Conservation (phyloP, 2,113 vertebrate genomes). For the Mastomys coucha region DNA sequence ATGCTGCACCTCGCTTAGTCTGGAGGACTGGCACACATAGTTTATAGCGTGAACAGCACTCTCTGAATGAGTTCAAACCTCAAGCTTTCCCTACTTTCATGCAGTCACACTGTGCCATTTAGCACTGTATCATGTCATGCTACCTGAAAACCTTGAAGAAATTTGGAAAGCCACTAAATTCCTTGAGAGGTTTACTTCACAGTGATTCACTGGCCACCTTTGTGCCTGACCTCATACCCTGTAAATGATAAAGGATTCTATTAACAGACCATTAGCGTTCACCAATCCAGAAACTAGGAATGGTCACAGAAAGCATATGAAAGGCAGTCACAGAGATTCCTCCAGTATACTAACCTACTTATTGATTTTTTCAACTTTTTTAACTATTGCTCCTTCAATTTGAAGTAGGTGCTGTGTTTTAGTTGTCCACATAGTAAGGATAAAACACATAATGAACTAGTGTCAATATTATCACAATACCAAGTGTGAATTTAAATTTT, state of each 20-base stretch:
- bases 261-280: no score
- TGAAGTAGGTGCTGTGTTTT: neutral
- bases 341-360: neutral
- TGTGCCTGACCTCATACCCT: neutral
- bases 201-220: neutral
- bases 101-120: neutral
- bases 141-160: neutral
- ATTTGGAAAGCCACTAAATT: neutral
- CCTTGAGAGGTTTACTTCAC: neutral
- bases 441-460: neutral
- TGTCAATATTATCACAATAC: neutral
- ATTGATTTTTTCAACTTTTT: neutral
- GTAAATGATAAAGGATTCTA: neutral
- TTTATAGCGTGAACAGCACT: neutral
- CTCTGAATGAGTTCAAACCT: neutral
- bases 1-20: neutral
- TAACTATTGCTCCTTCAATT: neutral
- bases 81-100: neutral
- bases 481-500: neutral
- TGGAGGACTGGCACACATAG: rapidly evolving
- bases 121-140: neutral
- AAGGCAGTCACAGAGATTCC: neutral
- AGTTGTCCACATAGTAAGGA: neutral
- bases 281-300: neutral
- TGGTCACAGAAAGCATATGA: neutral